phyloP scores from a whole-genome alignment of 1,140 invertebrate species.

The Drosophila elegans region DNA sequence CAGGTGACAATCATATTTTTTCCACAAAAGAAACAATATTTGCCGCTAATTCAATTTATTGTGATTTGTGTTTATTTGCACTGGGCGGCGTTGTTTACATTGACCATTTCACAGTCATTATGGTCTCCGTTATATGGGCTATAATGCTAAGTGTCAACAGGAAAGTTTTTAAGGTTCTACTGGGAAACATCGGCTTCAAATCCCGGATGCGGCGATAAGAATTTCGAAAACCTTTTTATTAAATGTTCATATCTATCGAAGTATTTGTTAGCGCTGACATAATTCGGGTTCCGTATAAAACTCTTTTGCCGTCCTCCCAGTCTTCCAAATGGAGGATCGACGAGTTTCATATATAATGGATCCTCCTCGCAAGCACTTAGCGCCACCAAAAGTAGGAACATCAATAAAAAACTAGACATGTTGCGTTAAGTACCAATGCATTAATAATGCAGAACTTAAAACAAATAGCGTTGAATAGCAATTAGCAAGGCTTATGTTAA shows the following conservation, averaged over 20 bases:
- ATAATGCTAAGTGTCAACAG: constrained; percentile 28
- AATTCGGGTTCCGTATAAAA: constrained; percentile 46
- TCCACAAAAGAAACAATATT: constrained; percentile 43
- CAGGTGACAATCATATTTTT: constrained; percentile 62
- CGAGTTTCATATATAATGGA: no score
- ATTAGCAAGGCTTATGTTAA: background rate
- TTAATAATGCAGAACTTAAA: background rate
- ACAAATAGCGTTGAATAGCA: background rate
- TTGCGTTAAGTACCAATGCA: background rate
- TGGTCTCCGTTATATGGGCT: constrained; percentile 22
- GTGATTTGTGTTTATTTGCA: constrained; percentile 61
- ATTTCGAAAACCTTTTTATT: no score
- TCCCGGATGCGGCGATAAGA: background rate
- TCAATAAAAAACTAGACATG: background rate
- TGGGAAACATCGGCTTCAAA: background rate
- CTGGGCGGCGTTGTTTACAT: constrained; percentile 29
- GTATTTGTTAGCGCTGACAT: background rate
- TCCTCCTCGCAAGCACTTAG: background rate
- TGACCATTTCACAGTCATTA: constrained; percentile 59
- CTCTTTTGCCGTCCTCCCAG: constrained; percentile 3
- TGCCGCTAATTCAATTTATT: constrained; percentile 72
- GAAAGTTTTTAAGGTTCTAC: background rate
- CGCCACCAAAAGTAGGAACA: background rate
- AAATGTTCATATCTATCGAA: background rate
- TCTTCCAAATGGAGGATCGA: no score